Evolutionary conservation across 2,797 vertebrate species (phyloP).

Genomic region (Sebastolobus altivelis): DNA sequence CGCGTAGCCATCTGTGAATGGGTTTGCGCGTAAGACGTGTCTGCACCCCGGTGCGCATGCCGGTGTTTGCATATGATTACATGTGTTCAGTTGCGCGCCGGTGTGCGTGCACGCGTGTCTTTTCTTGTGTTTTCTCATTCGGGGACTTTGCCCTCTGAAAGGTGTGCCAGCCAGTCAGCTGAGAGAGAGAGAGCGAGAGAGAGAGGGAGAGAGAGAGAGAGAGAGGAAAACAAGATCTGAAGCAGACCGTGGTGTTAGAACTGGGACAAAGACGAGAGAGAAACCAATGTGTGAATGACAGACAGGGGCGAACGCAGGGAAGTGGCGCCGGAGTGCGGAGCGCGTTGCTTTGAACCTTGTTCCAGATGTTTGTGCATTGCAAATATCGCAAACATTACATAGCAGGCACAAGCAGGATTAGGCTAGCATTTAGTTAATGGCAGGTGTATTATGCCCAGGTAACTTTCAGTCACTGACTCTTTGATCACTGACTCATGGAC

Average conservation of each 20-base stretch:
- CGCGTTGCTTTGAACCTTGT: constrained; percentile 64
- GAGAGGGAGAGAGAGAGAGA: constrained; percentile 6
- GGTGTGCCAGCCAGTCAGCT: constrained; percentile 82
- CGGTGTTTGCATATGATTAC: constrained; percentile 61
- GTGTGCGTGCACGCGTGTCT: constrained; percentile 40
- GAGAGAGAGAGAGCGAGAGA: constrained; percentile 49
- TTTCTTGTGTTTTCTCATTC: constrained; percentile 55
- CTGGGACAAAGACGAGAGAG: constrained; percentile 55
- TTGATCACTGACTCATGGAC: not conserved
- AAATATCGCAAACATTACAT: constrained; percentile 67
- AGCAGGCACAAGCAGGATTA: constrained; percentile 34
- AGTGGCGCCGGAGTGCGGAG: constrained; percentile 41
- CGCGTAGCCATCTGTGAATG: constrained; percentile 4
- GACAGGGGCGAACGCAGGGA: constrained; percentile 32
- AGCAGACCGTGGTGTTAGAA: constrained; percentile 48
- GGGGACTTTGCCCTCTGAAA: constrained; percentile 79
- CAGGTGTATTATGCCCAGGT: constrained; percentile 33
- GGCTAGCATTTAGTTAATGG: constrained; percentile 22
- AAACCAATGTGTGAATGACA: constrained; percentile 27
- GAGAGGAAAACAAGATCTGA: constrained; percentile 66
- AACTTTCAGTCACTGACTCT: constrained; percentile 16
- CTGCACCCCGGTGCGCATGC: constrained; percentile 23
- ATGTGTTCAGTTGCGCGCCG: constrained; percentile 32
- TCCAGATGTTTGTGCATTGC: constrained; percentile 73
- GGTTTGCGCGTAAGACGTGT: constrained; percentile 22